Evolutionary conservation across 1,140 invertebrate genomes (phyloP), one percentile per base, ranked within the genome.

Genomic region (Carcinoscorpius rotundicauda): DNA sequence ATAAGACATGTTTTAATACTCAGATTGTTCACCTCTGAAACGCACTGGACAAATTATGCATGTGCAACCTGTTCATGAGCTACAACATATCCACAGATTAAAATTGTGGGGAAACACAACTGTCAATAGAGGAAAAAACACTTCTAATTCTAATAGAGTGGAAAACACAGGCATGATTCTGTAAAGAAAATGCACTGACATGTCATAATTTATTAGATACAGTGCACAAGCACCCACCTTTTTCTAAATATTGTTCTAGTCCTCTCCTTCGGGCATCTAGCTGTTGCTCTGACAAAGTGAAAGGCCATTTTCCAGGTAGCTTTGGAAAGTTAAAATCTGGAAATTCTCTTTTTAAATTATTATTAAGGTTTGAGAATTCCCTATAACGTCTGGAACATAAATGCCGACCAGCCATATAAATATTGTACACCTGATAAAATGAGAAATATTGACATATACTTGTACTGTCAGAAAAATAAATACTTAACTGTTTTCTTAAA

Each of bases 321-420:
- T 97, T 97, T 0, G 97, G 97, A 77, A 99, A 99, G 76, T 86
- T 91, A 76, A 98, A 99, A 61, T 97, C 96, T 67, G 89, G 81
- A 78, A 99, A 99, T 76, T 99, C 95, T 76, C 93, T 91, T 77
- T 96, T 96, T 59, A 99, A 80, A 67, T 88, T 85, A 71, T 86
- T 84, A 75, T 98, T 90, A 61, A 98, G 77, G 65, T 88, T 87
- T 10, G 91, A 85, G 76, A 98, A 99, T 79, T 99, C 96, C 61
- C 93, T 84, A 76, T 98, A 99, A 55, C 97, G 81, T 60, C 96
- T 81, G 51, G 94, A 97, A 76, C 97, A 98, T 49, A 99, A 80
- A 77, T 98, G 96, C 58, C 96, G 78, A 0, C 96, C 96, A 51
- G 97, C 96, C 95, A 99, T 98, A 76, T 98, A 96, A 66, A 99